Base-by-base conservation (phyloP, 2,113 vertebrate genomes). In the Callipepla californica region DNA sequence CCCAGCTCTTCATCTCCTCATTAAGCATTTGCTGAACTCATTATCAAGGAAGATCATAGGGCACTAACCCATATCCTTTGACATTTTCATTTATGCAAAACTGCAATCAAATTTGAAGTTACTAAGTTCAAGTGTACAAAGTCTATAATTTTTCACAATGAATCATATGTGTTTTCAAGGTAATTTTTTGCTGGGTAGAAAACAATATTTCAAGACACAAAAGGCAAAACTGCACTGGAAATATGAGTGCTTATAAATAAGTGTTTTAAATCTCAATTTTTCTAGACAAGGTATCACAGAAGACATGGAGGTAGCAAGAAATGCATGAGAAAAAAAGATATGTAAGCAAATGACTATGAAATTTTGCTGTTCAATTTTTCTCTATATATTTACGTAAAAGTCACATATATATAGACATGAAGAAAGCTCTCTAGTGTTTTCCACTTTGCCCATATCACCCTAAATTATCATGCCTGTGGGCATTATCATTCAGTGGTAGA, bases 1-100 rank as follows among this genome's bases (percentile, higher is more conserved):
- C 73, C 89, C 88, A 90, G 85, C 19, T 51, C 81, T 85, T 92
- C 85, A 85, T 86, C 92, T 94, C 86, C 94, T 93, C 83, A 96
- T 94, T 73, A 96, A 77, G 91, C 91, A 95, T 92, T 95, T 95
- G 92, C n/a, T 94, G 89, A 95, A 96, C 26, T 92, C 92, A 74
- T 92, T 94, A 93, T 69, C 22, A 36, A 30, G 12, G 6, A 72
- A 92, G 73, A 85, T 74, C 45, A 77, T 7, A 77, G 23, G 4
- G 3, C 73, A 53, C 53, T 76, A 92, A 85, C 25, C 59, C 67
- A 62, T 17, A 77, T 30, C 7, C 8, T 80, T 69, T 83, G 83
- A 51, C 3, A 55, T 36, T 73, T 73, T 83, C 23, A 58, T 77
- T 77, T 74, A 50, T 48, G 21, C 11, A 88, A 85, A 73, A 28